These are phyloP conservation scores for Tor tambroides DNA, from an alignment of 2,113 vertebrate genomes.

Conservation along the genomic window DNA sequence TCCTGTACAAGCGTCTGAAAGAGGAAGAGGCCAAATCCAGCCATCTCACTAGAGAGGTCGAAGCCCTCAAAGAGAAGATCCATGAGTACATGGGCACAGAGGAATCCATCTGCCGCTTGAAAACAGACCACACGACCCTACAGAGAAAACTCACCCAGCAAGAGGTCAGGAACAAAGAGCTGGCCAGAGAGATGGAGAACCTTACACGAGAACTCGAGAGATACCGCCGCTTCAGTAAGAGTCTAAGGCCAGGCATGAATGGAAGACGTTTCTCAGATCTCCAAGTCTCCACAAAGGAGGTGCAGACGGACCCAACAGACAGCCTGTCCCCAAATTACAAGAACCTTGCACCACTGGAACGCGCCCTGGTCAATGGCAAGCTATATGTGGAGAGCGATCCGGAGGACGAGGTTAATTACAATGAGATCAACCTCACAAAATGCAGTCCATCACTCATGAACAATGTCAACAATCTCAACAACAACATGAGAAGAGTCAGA, in stretches of 20 bases:
- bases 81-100: conserved; percentile 93
- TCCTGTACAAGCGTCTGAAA: conserved; percentile 87
- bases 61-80: conserved; percentile 93
- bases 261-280: conserved; percentile 92
- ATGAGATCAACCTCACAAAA: conserved; percentile 79
- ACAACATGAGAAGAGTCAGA: conserved; percentile 80
- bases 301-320: conserved; percentile 89
- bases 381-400: conserved; percentile 82
- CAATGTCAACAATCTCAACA: conserved; percentile 84
- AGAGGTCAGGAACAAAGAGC: conserved; percentile 91
- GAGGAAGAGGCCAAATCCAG: conserved; percentile 94
- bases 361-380: conserved; percentile 85
- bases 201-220: conserved; percentile 91
- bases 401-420: conserved; percentile 78
- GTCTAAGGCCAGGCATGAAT: conserved; percentile 84
- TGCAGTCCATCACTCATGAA: conserved; percentile 79
- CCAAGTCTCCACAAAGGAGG: conserved; percentile 90
- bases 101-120: conserved; percentile 87
- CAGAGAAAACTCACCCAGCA: conserved; percentile 93
- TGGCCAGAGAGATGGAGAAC: conserved; percentile 91
- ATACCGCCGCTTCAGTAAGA: conserved; percentile 92
- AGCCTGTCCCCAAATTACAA: conserved; percentile 82
- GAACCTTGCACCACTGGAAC: conserved; percentile 81
- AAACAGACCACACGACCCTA: conserved; percentile 85
- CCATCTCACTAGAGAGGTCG: conserved; percentile 89